These are phyloP conservation scores for Ptilonorhynchus violaceus DNA, from an alignment of 2,113 vertebrate genomes.

Conservation along the genomic window DNA sequence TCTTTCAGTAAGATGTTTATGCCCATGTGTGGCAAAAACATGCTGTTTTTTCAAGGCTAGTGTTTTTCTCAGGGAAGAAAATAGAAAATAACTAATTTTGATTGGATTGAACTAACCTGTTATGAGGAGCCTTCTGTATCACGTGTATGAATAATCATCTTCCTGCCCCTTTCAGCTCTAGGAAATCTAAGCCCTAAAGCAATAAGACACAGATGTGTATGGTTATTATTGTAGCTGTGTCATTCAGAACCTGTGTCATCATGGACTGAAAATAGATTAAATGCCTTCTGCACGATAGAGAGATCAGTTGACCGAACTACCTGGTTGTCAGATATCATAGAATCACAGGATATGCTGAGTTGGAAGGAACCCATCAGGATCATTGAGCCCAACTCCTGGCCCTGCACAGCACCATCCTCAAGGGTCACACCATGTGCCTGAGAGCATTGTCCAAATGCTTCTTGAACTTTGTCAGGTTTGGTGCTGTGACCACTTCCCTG, in stretches of 20 bases:
- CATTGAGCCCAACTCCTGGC: not conserved
- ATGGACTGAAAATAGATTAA: not conserved
- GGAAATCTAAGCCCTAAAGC: not conserved
- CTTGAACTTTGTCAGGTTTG: not conserved
- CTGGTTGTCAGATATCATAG: not conserved
- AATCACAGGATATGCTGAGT: not conserved
- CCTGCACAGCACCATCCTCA: not conserved
- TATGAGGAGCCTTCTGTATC: not conserved
- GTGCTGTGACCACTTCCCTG: not conserved
- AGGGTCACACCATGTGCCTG: too few relatives aligned
- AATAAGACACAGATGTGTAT: not conserved
- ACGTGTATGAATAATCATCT: not conserved
- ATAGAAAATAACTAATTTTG: not conserved
- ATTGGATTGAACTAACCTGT: not conserved
- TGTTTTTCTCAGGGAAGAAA: not conserved
- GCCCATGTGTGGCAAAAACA: not conserved
- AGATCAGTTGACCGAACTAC: not conserved
- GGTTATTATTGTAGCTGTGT: not conserved
- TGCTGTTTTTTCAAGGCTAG: not conserved
- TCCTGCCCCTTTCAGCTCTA: not conserved
- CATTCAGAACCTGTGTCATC: not conserved
- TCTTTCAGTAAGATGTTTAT: not conserved
- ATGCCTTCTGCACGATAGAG: not conserved
- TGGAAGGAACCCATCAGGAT: not conserved
- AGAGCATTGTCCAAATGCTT: not conserved